These are phyloP conservation scores for Esox masquinongy DNA, from an alignment of 2,797 vertebrate species.

Conservation along the genomic window DNA sequence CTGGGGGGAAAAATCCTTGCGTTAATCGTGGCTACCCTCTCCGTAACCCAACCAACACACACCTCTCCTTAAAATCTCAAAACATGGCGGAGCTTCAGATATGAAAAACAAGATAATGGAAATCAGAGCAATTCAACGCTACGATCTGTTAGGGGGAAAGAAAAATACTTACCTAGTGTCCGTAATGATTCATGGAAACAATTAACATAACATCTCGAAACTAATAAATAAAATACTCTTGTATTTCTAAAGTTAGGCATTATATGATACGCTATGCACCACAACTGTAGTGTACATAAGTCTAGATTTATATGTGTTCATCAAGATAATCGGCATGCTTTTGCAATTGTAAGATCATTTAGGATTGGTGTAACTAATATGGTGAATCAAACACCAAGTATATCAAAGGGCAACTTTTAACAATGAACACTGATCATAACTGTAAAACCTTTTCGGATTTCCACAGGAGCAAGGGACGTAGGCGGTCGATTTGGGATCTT, in stretches of 20 bases:
- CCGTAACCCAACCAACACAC: conserved; percentile 50
- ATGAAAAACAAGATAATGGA: conserved; percentile 74
- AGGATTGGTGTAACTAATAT: too few species aligned
- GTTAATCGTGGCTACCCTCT: conserved; percentile 55
- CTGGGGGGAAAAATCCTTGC: conserved; percentile 38
- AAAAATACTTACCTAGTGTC: not conserved
- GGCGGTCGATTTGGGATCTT: not conserved
- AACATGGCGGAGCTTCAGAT: conserved; percentile 79
- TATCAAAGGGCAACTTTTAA: too few species aligned
- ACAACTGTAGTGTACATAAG: not conserved
- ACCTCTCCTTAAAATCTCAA: conserved; percentile 56
- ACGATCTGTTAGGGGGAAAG: not conserved
- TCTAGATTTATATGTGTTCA: not conserved
- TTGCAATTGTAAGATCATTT: too few species aligned
- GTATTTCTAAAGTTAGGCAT: not conserved
- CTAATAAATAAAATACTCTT: not conserved
- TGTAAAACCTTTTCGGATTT: too few species aligned
- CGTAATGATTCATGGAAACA: not conserved
- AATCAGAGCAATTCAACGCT: conserved; percentile 65
- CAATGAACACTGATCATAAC: too few species aligned
- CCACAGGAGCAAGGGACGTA: too few species aligned
- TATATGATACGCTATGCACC: not conserved
- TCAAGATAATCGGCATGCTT: not conserved
- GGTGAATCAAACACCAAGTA: too few species aligned
- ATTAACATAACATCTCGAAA: not conserved